Conservation (phyloP, 2,888 invertebrate genomes). For the Glaucopsyche alexis region DNA sequence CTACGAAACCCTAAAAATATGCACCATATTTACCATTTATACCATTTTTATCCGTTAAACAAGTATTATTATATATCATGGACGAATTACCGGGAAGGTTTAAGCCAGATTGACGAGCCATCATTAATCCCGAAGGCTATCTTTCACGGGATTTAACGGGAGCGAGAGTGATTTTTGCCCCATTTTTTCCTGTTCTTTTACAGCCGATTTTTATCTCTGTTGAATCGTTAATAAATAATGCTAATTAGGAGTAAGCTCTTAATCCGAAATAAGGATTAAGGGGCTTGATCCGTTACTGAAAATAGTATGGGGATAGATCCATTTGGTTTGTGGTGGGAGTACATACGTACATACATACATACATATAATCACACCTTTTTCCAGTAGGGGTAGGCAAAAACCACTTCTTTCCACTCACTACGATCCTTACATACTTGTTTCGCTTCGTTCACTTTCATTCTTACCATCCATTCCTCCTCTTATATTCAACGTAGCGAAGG, state of each 20-base stretch:
- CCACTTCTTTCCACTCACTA: too few species aligned
- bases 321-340: not conserved
- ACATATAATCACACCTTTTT: too few species aligned
- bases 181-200: constrained; percentile 13
- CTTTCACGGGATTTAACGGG: constrained; percentile 27
- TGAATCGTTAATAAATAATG: constrained; percentile 1
- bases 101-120: constrained; percentile 27
- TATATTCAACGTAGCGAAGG: too few species aligned
- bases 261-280: not conserved
- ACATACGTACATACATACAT: too few species aligned
- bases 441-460: too few species aligned
- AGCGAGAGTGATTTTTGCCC: constrained; percentile 25
- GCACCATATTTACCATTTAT: not conserved
- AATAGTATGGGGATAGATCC: not conserved
- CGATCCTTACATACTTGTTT: too few species aligned
- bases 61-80: constrained; percentile 9
- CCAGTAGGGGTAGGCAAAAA: too few species aligned
- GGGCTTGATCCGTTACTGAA: not conserved
- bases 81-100: constrained; percentile 9
- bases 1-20: too few species aligned
- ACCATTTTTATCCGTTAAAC: constrained; percentile 3
- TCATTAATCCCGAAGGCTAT: constrained; percentile 23
- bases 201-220: not conserved
- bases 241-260: not conserved
- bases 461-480: too few species aligned